Percentiles rank a stretch among this genome's conserved stretches.
Conservation (phyloP, 30 jellyfish, hydroid and myxozoan genomes). For the Phacellophora camtschatica region DNA sequence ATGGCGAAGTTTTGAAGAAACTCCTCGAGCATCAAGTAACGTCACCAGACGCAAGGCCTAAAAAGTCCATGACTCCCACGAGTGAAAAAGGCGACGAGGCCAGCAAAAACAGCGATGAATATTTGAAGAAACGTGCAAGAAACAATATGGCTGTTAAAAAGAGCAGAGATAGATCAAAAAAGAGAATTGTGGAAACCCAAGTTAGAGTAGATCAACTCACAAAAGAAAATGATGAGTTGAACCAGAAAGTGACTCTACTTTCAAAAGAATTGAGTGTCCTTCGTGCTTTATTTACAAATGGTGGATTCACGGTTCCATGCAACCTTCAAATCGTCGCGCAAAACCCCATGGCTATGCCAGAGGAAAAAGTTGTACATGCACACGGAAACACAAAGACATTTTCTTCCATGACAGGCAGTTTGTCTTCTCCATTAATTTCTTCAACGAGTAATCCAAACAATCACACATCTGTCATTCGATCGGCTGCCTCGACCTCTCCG, state of each 20-base stretch:
- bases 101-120: slow-evolving; percentile 73
- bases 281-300: slow-evolving; percentile 92
- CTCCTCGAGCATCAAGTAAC: background rate
- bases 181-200: slow-evolving; percentile 86
- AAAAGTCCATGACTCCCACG: background rate
- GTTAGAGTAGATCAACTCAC: slow-evolving; percentile 93
- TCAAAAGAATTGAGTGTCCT: slow-evolving; percentile 88
- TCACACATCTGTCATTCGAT: slow-evolving; percentile 60
- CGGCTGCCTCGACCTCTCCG: slow-evolving; percentile 32
- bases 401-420: background rate
- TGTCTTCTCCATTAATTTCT: background rate
- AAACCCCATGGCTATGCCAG: slow-evolving; percentile 13
- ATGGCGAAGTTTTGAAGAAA: no score
- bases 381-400: background rate
- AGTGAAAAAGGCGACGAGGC: background rate
- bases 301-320: slow-evolving; percentile 95
- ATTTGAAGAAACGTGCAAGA: slow-evolving; percentile 78
- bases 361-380: background rate
- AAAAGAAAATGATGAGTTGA: slow-evolving; percentile 84
- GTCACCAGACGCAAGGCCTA: slow-evolving; percentile 16
- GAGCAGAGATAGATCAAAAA: slow-evolving; percentile 93
- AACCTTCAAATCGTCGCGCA: slow-evolving; percentile 83
- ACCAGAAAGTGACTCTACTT: slow-evolving; percentile 80
- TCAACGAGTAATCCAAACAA: background rate
- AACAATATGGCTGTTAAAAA: slow-evolving; percentile 91